Conservation (phyloP, 2,797 vertebrate species). For the Lacerta agilis region DNA sequence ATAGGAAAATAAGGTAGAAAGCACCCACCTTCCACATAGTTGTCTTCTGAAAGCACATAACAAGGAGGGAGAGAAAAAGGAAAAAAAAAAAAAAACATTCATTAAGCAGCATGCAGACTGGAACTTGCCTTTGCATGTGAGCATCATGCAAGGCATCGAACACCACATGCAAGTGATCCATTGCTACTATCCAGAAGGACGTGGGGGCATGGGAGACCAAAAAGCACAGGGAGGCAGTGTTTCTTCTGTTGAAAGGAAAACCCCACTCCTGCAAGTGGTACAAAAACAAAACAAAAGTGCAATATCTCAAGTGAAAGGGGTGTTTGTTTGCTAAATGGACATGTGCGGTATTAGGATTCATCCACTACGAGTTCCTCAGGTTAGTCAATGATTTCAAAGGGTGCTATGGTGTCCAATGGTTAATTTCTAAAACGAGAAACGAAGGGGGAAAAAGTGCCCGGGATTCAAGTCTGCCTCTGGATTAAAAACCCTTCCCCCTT, state of each 20-base stretch:
- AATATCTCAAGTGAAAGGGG: slow-evolving; percentile 55
- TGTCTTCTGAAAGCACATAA: slow-evolving; percentile 97
- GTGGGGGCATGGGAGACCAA: slow-evolving; percentile 53
- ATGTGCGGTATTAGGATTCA: slow-evolving; percentile 22
- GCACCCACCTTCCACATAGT: slow-evolving; percentile 96
- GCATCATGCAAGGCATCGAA: slow-evolving; percentile 96
- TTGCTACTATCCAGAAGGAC: slow-evolving; percentile 78
- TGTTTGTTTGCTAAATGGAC: slow-evolving; percentile 13
- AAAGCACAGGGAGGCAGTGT: slow-evolving; percentile 72
- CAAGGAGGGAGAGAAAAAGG: slow-evolving; percentile 96
- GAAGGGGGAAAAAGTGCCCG: slow-evolving; percentile 10
- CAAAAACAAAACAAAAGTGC: slow-evolving; percentile 46
- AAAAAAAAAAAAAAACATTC: slow-evolving; percentile 87
- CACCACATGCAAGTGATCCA: slow-evolving; percentile 95
- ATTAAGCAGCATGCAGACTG: slow-evolving; percentile 99
- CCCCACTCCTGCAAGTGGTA: not conserved
- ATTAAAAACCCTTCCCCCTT: not conserved
- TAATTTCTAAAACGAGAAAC: not conserved
- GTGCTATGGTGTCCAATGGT: not conserved
- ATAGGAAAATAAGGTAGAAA: slow-evolving; percentile 77
- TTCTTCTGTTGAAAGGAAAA: slow-evolving; percentile 54
- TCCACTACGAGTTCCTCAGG: slow-evolving; percentile 19
- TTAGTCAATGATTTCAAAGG: slow-evolving; percentile 16
- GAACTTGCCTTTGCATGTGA: slow-evolving; percentile 95
- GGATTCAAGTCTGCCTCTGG: not conserved